phyloP scores from a whole-genome alignment of 2,888 invertebrate genomes.

The Schizotus pectinicornis region DNA sequence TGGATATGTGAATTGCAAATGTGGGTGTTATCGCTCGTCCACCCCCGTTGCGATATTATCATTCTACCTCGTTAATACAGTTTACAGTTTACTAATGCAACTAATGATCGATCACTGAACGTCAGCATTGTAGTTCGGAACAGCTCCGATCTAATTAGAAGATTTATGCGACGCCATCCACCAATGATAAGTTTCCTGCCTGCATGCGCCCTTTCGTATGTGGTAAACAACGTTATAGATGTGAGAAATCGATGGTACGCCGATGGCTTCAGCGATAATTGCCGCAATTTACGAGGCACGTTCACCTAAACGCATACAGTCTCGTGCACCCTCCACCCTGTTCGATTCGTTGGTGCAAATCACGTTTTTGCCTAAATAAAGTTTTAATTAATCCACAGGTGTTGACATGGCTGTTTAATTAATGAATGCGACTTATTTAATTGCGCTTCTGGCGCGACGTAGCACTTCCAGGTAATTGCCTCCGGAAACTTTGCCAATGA shows the following conservation, averaged over 20 bases:
- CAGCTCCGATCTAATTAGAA: conserved; percentile 21
- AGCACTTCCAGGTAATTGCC: background rate
- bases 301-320: conserved; percentile 1
- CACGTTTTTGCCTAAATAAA: conserved; percentile 21
- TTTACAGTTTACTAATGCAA: conserved; percentile 17
- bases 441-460: background rate
- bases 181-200: too few species aligned
- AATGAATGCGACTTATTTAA: conserved; percentile 8
- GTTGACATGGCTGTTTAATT: conserved; percentile 17
- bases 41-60: conserved; percentile 20
- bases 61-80: conserved; percentile 20
- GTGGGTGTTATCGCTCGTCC: conserved; percentile 15
- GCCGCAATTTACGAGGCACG: conserved; percentile 28
- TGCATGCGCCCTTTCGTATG: conserved; percentile 7
- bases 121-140: conserved; percentile 14
- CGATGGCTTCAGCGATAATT: conserved; percentile 35
- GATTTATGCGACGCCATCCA: conserved; percentile 16
- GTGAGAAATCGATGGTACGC: conserved; percentile 36
- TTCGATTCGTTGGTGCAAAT: conserved; percentile 8
- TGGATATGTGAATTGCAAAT: conserved; percentile 3
- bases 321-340: background rate
- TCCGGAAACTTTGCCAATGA: conserved; percentile 5
- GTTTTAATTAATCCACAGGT: conserved; percentile 24
- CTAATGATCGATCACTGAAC: conserved; percentile 27
- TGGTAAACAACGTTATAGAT: conserved; percentile 20